Percentiles rank a stretch among this genome's conserved stretches.
These are phyloP conservation scores for Paedocypris micromegethes DNA, from an alignment of 2,797 vertebrate genomes.

Conservation along the genomic window DNA sequence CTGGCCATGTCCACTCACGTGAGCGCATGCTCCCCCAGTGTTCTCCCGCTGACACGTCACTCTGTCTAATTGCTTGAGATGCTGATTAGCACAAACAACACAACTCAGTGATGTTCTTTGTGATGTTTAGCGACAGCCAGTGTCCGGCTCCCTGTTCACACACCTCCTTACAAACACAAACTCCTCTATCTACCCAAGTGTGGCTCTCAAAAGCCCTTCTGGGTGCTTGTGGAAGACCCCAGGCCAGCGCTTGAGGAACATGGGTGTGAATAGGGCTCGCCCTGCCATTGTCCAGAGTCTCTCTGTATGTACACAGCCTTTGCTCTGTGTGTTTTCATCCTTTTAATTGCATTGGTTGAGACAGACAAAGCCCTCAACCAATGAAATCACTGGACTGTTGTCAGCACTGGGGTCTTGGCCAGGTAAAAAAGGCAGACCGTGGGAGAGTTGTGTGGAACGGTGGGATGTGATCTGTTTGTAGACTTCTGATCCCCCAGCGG, in stretches of 20 bases:
- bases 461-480: conserved; percentile 47
- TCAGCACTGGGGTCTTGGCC: conserved; percentile 55
- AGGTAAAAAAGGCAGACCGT: conserved; percentile 58
- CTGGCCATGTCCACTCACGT: too few species aligned
- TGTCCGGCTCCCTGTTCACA: conserved; percentile 60
- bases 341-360: conserved; percentile 76
- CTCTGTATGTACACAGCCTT: conserved; percentile 77
- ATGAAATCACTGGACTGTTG: conserved; percentile 62
- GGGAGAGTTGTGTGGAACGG: conserved; percentile 46
- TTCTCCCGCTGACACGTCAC: conserved; percentile 64
- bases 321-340: conserved; percentile 72
- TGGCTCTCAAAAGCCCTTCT: conserved; percentile 60
- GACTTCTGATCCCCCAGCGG: conserved; percentile 40
- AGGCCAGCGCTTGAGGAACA: conserved; percentile 64
- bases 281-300: conserved; percentile 65
- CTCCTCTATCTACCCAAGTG: conserved; percentile 46
- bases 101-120: conserved; percentile 58
- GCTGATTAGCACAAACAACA: conserved; percentile 58
- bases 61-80: conserved; percentile 69
- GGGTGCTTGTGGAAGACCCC: conserved; percentile 67
- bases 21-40: conserved; percentile 52
- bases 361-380: conserved; percentile 66
- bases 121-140: conserved; percentile 66
- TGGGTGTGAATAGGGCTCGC: conserved; percentile 66
- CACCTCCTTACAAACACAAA: conserved; percentile 50